Percentiles rank a stretch among this genome's conserved stretches.
These are phyloP conservation scores for Danio kyathit DNA, from an alignment of 2,797 vertebrate genomes.

Conservation along the genomic window DNA sequence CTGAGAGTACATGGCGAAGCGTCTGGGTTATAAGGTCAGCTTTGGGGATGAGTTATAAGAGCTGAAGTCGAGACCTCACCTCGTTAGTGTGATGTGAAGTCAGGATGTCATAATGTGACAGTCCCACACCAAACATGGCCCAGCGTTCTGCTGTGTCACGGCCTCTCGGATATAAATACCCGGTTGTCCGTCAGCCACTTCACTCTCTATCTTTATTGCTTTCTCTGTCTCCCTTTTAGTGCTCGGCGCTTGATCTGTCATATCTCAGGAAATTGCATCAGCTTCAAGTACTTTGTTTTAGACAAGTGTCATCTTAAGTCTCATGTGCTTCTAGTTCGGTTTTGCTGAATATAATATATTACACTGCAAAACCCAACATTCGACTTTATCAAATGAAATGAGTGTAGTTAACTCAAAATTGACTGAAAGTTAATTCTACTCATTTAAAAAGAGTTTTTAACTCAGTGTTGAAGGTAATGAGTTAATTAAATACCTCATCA, in stretches of 20 bases:
- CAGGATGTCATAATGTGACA: slow-evolving; percentile 67
- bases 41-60: slow-evolving; percentile 53
- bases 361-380: too few relatives aligned
- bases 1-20: slow-evolving; percentile 48
- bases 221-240: background rate
- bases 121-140: slow-evolving; percentile 49
- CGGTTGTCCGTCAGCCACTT: slow-evolving; percentile 23
- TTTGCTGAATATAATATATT: too few relatives aligned
- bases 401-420: too few relatives aligned
- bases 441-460: too few relatives aligned
- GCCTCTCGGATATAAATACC: slow-evolving; percentile 45
- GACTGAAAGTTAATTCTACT: too few relatives aligned
- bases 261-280: background rate
- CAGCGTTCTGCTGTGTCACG: slow-evolving; percentile 65
- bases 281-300: background rate
- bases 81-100: slow-evolving; percentile 66
- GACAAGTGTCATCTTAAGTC: background rate
- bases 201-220: slow-evolving; percentile 21
- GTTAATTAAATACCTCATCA: too few relatives aligned
- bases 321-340: slow-evolving; percentile 1
- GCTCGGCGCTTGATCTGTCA: slow-evolving; percentile 6
- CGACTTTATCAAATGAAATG: too few relatives aligned
- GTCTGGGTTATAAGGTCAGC: slow-evolving; percentile 39
- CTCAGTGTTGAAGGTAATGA: too few relatives aligned
- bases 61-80: slow-evolving; percentile 61